Percentiles rank a stretch among this genome's conserved stretches.
These are phyloP conservation scores for Epirrhoe tristata DNA, from an alignment of 2,888 invertebrate species.

Conservation along the genomic window DNA sequence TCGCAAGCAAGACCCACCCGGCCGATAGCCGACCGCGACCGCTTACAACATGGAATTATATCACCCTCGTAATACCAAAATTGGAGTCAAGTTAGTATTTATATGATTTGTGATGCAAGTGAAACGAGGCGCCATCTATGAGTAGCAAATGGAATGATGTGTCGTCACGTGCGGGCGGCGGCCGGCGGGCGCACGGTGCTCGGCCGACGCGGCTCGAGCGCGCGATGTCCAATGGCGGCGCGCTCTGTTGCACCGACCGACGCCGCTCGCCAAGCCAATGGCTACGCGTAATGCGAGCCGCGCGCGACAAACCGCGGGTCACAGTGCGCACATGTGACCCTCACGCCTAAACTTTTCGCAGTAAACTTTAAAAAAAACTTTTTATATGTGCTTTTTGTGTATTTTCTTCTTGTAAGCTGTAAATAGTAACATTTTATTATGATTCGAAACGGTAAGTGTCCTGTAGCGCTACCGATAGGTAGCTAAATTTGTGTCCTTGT, in stretches of 20 bases:
- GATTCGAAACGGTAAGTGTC: conserved; percentile 71
- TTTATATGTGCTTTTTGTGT: conserved; percentile 9
- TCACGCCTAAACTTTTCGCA: conserved; percentile 11
- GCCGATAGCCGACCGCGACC: not conserved
- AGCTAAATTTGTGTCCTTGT: not conserved
- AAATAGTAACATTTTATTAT: conserved; percentile 48
- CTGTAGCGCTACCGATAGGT: conserved; percentile 28
- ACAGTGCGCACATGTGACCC: conserved; percentile 78
- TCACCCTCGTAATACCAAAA: conserved; percentile 12
- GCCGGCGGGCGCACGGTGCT: conserved; percentile 52
- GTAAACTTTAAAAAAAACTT: conserved; percentile 21
- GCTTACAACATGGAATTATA: conserved; percentile 3
- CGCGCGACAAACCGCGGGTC: conserved; percentile 55
- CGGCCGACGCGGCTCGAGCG: conserved; percentile 51
- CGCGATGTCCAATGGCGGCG: conserved; percentile 62
- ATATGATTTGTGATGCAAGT: too few relatives aligned
- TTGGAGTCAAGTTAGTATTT: not conserved
- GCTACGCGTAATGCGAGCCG: conserved; percentile 41
- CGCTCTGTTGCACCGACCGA: conserved; percentile 64
- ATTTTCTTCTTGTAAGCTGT: conserved; percentile 9
- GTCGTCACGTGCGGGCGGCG: conserved; percentile 49
- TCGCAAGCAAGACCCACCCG: not conserved
- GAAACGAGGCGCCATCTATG: conserved; percentile 62
- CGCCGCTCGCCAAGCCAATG: conserved; percentile 57
- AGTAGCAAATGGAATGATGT: conserved; percentile 27